Evolutionary conservation across 2,888 invertebrate species (phyloP).

Genomic region (Poecilobothrus nobilitatus): DNA sequence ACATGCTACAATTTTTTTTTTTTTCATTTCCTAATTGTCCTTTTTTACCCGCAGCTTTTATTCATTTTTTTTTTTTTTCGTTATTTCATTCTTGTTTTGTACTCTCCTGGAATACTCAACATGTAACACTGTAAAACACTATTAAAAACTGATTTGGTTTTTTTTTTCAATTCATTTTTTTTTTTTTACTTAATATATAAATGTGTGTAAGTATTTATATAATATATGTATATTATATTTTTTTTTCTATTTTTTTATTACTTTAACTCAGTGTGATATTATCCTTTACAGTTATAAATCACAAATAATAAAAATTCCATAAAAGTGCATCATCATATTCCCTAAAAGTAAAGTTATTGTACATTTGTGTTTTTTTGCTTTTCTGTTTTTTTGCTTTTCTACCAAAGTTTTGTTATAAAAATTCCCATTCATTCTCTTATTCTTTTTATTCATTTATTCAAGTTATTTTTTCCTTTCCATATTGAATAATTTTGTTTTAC

Average conservation of each 20-base stretch:
- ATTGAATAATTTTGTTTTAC: too few relatives aligned
- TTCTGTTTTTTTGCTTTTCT: neutral
- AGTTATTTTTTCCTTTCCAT: neutral
- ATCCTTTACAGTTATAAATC: slow-evolving; percentile 3
- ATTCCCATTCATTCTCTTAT: neutral
- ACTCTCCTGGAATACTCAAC: neutral
- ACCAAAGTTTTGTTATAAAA: too few relatives aligned
- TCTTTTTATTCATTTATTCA: neutral
- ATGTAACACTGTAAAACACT: neutral
- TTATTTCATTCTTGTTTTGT: too few relatives aligned
- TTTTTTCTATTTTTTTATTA: neutral
- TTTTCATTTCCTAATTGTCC: neutral
- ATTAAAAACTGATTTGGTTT: neutral
- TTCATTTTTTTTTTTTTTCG: too few relatives aligned
- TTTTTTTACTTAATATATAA: neutral
- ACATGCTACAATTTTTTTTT: neutral
- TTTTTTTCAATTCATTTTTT: neutral
- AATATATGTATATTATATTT: neutral
- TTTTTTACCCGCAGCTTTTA: neutral
- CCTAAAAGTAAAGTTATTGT: neutral
- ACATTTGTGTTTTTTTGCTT: neutral
- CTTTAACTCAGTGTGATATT: neutral
- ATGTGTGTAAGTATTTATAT: neutral
- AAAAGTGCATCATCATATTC: slow-evolving; percentile 6
- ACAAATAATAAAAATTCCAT: neutral